Evolutionary conservation across 2,113 vertebrate species (phyloP), one percentile per base, ranked within the genome.

Genomic region (Ciconia maguari): DNA sequence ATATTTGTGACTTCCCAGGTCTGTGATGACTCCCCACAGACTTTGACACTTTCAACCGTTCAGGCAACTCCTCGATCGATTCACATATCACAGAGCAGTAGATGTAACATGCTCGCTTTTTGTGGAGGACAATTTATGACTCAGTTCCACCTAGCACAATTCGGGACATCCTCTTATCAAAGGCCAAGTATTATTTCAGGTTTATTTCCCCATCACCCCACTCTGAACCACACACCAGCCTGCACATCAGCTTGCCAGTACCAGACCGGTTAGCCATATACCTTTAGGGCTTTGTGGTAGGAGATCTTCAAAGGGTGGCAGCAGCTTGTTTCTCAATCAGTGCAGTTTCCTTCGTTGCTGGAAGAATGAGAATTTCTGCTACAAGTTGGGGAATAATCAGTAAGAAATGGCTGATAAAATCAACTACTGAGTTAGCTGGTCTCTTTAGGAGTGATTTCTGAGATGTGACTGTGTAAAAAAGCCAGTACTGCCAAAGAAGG

Each of bases 31-130:
- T 72, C 66, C 14, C 7, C 42, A 11, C 2, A 16, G 51, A 4
- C 71, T 89, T 70, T 78, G 44, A 11, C 22, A 9, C 18, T 41
- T 65, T 92, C 7, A 21, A 11, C n/a, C 9, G 11, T 89, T 79
- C 19, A 36, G 57, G 38, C 51, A 66, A 54, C 30, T 36, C 10
- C 44, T n/a, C 2, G 0, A 19, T 62, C 22, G 13, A 16, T 49
- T 88, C 8, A 7, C 17, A 6, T 32, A 16, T 21, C 29, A 51
- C 19, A 21, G n/a, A 75, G 30, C 24, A 22, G 46, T 4, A 14
- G 38, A 19, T 24, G 30, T 46, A 68, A 34, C 10, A 19, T 4
- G 1, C 9, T 51, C 0, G 0, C 14, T 29, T 60, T 74, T 36
- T 66, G 48, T n/a, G 65, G 26, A 60, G 18, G 38, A 54, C 72